Evolutionary conservation across 2,113 vertebrate genomes (phyloP).

Genomic region (Catharus bicknelli): DNA sequence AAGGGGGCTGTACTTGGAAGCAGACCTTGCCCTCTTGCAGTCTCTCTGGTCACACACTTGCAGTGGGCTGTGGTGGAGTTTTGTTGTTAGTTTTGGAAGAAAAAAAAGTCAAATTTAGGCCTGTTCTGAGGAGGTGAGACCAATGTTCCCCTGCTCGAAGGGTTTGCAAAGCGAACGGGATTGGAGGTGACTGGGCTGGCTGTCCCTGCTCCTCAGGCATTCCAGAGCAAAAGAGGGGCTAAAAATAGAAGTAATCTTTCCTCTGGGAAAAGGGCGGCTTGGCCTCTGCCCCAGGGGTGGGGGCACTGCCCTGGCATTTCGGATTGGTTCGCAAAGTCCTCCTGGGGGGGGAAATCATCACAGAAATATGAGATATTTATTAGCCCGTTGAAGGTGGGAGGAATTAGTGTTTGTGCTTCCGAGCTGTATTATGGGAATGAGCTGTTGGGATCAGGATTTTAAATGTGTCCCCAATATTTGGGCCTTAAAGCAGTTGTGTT

Average conservation of each 20-base stretch:
- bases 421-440: background rate
- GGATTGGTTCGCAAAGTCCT: background rate
- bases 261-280: background rate
- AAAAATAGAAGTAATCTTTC: constrained; percentile 33
- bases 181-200: background rate
- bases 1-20: background rate
- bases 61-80: background rate
- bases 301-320: background rate
- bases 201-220: background rate
- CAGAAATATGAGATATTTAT: background rate
- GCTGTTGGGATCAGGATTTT: background rate
- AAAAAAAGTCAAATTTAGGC: background rate
- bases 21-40: background rate
- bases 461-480: background rate
- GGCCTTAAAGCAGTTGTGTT: background rate
- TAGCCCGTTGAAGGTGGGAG: accelerated
- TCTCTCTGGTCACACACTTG: background rate
- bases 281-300: background rate
- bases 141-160: accelerated
- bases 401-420: background rate
- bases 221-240: background rate
- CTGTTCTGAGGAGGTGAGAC: background rate
- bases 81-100: background rate
- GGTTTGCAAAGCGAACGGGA: background rate
- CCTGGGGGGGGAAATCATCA: background rate